Base-by-base conservation (phyloP, 2,113 vertebrate genomes). In the Sander vitreus region DNA sequence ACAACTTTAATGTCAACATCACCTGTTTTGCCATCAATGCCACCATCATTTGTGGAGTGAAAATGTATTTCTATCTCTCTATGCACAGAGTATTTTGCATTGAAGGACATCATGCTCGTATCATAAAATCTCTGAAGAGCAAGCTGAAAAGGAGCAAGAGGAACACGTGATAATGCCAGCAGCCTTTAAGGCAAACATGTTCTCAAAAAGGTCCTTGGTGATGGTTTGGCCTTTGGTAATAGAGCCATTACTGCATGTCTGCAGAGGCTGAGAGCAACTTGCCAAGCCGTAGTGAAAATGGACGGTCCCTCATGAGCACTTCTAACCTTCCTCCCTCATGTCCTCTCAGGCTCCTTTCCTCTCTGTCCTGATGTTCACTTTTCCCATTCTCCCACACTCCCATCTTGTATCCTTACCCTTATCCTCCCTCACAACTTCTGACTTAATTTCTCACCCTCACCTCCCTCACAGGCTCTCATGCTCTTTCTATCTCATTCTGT, bases 351-450 rank as follows among this genome's bases (percentile, higher is more conserved):
- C 43, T 83, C 25, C n/a, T 51, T 72, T 64, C 62, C 47, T 43
- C 27, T 62, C 25, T 39, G 16, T 81, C 76, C 76, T 59, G 45
- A 77, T 27, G 68, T 58, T 73, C 79, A 60, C 71, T 58, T 54
- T 63, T 64, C 76, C 62, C 54, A 9, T 43, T 80, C 81, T 80
- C 67, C 71, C 72, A 70, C 77, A 18, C 76, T 57, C 63, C 21
- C 64, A 23, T 64, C 79, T 51, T 58, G 14, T 13, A 64, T 71
- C 76, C 72, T 73, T 65, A 47, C 86, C 76, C 68, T 73, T 1
- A 18, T 83, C 81, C 77, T 86, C 81, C 88, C 62, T 89, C 81
- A 83, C 79, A 83, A 83, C 77, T 77, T 57, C 67, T 66, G 81
- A 89, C 80, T 88, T 68, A 18, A 76, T 87, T 85, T 75, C 78